Percentiles rank a stretch among this genome's conserved stretches.
Evolutionary conservation across 2,797 vertebrate species (phyloP).

Genomic region (Sebastes glaucus): DNA sequence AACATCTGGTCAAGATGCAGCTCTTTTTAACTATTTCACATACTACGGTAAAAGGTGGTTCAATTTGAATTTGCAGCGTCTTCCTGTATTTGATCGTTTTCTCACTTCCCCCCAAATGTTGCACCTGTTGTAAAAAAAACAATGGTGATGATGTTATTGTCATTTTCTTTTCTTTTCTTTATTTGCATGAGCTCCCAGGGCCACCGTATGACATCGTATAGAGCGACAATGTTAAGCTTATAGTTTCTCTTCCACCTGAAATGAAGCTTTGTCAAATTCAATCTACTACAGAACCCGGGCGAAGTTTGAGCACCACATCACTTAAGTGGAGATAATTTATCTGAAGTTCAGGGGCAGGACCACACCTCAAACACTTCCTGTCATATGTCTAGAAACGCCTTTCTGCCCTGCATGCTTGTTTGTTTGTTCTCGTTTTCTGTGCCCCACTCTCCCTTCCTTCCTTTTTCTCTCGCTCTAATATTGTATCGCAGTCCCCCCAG

Average conservation of each 20-base stretch:
- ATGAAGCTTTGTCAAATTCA: background rate
- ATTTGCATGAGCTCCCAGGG: background rate
- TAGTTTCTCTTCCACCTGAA: background rate
- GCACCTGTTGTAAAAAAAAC: background rate
- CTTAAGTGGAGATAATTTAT: background rate
- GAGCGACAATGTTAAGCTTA: background rate
- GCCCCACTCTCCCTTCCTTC: background rate
- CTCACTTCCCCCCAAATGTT: background rate
- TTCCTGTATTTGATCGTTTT: background rate
- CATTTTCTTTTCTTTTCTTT: background rate
- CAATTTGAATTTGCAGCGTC: background rate
- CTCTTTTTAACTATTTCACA: too few relatives aligned
- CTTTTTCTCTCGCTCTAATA: background rate
- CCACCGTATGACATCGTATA: background rate
- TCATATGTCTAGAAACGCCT: background rate
- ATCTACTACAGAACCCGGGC: background rate
- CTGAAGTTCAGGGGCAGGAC: background rate
- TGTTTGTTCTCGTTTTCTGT: background rate
- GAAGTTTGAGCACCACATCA: background rate
- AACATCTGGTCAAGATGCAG: too few relatives aligned
- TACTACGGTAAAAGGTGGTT: too few relatives aligned
- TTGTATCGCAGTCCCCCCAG: background rate
- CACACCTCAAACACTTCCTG: conserved; percentile 3
- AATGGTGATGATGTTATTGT: background rate
- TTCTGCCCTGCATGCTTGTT: background rate